Evolutionary conservation across 2,797 vertebrate genomes (phyloP), one percentile per base, ranked within the genome.

Genomic region (Takifugu ocellatus): DNA sequence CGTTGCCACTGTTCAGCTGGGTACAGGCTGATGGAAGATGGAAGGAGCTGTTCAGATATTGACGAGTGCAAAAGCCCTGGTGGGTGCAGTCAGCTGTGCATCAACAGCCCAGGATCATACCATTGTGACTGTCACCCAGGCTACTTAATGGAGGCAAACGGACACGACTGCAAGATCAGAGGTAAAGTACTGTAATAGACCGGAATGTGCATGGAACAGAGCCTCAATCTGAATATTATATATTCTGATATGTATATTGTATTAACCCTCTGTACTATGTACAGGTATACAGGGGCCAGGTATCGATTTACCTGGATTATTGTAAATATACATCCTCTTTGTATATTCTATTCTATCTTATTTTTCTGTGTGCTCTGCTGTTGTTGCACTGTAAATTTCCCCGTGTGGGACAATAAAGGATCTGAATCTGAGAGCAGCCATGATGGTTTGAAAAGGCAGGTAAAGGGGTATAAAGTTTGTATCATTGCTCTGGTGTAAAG

Each of bases 41-140:
- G 66, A 0, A n/a, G 47, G 29, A 74, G 61, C n/a, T 92, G 90
- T 62, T 61, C 49, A 2, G 93, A 94, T 21, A 61, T 92, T 8
- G 84, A 94, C 0, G 94, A 94, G 72, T 95, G 94, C 70, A 84
- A 79, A 31, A 75, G 43, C 9, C 53, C 89, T 42, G 78, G 72
- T 25, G 72, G 82, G 60, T 92, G 91, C 44, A 89, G 91, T 66
- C 89, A 93, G 44, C 85, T 76, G 1, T 95, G 94, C 59, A 56
- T 81, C 48, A 95, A 95, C 87, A 88, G 83, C 0, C 65, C 50
- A 2, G 94, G 94, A 15, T 93, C 93, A 2, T 95, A 91, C 59
- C 74, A 75, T 15, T 95, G 94, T 51, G 85, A 87, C 63, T 94
- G 94, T 57, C 83, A 83, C 29, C 76, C 81, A 1, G 93, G 93